Percentiles rank a stretch among this genome's conserved stretches.
These are phyloP conservation scores for Melopsittacus undulatus DNA, from an alignment of 2,797 vertebrate genomes.

Conservation along the genomic window DNA sequence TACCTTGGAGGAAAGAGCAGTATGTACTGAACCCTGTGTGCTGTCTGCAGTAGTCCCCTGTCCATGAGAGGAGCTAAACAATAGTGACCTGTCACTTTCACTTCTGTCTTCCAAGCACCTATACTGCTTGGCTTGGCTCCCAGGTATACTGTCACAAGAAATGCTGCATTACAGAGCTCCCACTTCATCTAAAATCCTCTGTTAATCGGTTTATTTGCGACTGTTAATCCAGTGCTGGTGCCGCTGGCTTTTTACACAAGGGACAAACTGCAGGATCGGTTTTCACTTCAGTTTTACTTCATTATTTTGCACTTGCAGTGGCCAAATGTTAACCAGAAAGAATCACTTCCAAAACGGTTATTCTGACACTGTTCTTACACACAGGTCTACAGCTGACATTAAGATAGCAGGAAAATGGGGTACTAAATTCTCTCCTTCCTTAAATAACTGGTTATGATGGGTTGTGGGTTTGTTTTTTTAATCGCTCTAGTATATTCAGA, in stretches of 20 bases:
- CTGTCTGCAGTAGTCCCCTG: neutral
- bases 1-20: neutral
- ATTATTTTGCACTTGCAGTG: neutral
- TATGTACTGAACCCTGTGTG: rapidly evolving
- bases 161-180: neutral
- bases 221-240: neutral
- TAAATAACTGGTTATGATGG: neutral
- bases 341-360: neutral
- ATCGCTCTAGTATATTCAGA: neutral
- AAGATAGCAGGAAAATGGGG: neutral
- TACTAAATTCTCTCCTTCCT: neutral
- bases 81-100: neutral
- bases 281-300: neutral
- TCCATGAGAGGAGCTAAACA: neutral
- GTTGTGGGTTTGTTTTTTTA: neutral
- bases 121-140: neutral
- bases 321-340: neutral
- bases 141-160: neutral
- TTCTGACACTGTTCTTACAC: neutral
- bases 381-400: neutral
- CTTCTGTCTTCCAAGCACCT: neutral
- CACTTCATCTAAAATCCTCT: neutral
- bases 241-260: neutral
- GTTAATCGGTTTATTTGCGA: neutral
- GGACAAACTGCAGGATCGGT: neutral